Evolutionary conservation across 2,113 vertebrate species (phyloP), one percentile per base, ranked within the genome.

Genomic region (Lycaon pictus): DNA sequence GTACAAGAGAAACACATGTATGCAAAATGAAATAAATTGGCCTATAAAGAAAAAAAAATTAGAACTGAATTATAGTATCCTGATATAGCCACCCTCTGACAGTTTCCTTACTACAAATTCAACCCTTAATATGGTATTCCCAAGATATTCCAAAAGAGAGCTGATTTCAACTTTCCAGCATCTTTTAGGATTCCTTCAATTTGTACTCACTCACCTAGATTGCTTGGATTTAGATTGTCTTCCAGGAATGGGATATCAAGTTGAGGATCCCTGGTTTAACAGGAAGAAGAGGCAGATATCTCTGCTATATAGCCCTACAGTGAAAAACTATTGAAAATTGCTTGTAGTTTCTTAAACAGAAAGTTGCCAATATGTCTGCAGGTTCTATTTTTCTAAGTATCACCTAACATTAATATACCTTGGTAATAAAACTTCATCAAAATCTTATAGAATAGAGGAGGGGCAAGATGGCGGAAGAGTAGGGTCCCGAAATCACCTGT

Each of bases 101-200:
- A 84, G 67, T 79, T 96, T 91, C 48, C 11, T 29, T 58, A 51
- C 11, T 77, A 77, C 17, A 4, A n/a, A 37, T 81, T 80, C 12
- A 92, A 85, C 22, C 2, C 23, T 80, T 89, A 81, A 81, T 84
- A 51, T 80, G 22, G 20, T 83, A 83, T 93, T 84, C 5, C n/a
- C 43, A 88, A 82, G 48, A 74, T 12, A 3, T 43, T 91, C n/a
- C 32, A 82, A 85, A 92, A 55, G 3, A 91, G 29, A 96, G 19
- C 58, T 77, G 17, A 63, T 95, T 85, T 88, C 10, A 94, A 95
- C 23, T 56, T 93, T 22, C 90, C 77, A 90, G 27, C 8, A 84
- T 71, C 27, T 7, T 74, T 22, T 81, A 69, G 4, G 23, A 91
- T 58, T 65, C 72, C 56, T 11, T 88, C 51, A 79, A 35, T 81